These are phyloP conservation scores for Hexactinellida sp. DNA, from an alignment of 37 sponge, comb jelly and placozoan genomes.

Conservation along the genomic window DNA sequence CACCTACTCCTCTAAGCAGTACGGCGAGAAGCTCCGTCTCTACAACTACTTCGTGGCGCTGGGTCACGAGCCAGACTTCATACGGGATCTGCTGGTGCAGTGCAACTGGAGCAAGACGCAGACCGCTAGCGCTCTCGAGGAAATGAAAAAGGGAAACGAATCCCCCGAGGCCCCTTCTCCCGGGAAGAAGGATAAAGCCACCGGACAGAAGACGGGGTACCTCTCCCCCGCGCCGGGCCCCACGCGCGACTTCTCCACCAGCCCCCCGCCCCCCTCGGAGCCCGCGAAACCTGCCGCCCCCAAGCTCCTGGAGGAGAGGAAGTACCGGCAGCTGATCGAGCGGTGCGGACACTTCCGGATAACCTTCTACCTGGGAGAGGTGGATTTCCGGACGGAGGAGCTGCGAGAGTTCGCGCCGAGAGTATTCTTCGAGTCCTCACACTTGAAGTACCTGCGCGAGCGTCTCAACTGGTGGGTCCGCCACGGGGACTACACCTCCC, in stretches of 20 bases:
- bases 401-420: background rate
- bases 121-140: background rate
- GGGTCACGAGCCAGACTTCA: background rate
- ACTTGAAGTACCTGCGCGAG: background rate
- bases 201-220: background rate
- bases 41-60: background rate
- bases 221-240: background rate
- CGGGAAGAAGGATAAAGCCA: background rate
- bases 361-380: background rate
- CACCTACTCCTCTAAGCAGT: background rate
- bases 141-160: background rate
- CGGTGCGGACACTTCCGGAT: background rate
- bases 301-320: background rate
- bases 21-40: background rate
- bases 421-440: background rate
- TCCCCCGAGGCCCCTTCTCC: background rate
- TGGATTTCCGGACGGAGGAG: background rate
- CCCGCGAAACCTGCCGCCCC: background rate
- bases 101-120: background rate
- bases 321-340: background rate
- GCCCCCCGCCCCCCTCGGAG: background rate
- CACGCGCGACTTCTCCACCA: background rate
- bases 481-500: conserved; percentile 36
- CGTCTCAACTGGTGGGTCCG: conserved; percentile 70
- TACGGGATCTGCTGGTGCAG: background rate